Evolutionary conservation across 2,797 vertebrate genomes (phyloP).

Genomic region (Enteromius thamalakanensis): DNA sequence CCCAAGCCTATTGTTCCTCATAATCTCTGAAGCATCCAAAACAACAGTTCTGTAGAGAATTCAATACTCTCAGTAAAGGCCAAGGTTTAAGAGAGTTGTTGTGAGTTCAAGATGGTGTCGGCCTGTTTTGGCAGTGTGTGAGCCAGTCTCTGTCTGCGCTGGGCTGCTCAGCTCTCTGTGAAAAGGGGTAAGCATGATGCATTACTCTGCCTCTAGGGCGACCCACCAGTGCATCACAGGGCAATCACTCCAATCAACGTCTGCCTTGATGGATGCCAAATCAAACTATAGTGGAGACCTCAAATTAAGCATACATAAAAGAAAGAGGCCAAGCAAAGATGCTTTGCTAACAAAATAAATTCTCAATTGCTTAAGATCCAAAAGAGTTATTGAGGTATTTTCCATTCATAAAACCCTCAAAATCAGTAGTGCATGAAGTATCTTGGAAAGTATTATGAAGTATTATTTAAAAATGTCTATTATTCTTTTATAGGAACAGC

Average conservation of each 20-base stretch:
- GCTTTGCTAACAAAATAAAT: background rate
- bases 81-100: slow-evolving; percentile 33
- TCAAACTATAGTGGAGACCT: slow-evolving; percentile 43
- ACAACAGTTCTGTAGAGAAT: background rate
- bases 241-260: slow-evolving; percentile 71
- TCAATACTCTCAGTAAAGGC: background rate
- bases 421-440: too few species aligned
- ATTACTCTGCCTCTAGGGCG: slow-evolving; percentile 69
- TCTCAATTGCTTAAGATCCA: background rate
- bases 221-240: slow-evolving; percentile 72
- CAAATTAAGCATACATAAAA: slow-evolving; percentile 34
- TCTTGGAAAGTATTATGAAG: background rate
- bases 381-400: background rate
- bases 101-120: slow-evolving; percentile 30
- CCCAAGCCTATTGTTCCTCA: background rate
- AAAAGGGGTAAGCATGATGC: slow-evolving; percentile 65
- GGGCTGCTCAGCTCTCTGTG: slow-evolving; percentile 62
- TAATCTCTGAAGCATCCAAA: background rate
- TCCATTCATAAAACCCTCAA: background rate
- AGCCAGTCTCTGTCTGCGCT: slow-evolving; percentile 31
- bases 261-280: slow-evolving; percentile 59
- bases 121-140: slow-evolving; percentile 48
- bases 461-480: background rate
- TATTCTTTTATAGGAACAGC: background rate
- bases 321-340: slow-evolving; percentile 19